Evolutionary conservation across 1,140 invertebrate genomes (phyloP).

Genomic region (Pseudachorutes palmiensis): DNA sequence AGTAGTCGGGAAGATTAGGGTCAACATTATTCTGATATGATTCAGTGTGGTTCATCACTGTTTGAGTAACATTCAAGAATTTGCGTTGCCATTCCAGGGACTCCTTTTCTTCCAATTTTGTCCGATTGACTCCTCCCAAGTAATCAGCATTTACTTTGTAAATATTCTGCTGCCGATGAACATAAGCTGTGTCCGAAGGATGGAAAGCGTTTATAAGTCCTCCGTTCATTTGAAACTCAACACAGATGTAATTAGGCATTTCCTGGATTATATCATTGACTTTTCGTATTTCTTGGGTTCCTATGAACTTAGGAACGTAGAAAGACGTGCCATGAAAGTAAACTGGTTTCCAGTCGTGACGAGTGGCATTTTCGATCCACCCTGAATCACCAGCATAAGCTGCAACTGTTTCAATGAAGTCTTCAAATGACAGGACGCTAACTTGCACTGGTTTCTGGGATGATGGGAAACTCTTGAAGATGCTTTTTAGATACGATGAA

Average conservation of each 20-base stretch:
- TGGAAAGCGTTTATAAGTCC: neutral
- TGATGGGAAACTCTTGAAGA: too few relatives aligned
- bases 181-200: constrained; percentile 5
- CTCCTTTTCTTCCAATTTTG: neutral
- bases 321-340: neutral
- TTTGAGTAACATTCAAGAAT: neutral
- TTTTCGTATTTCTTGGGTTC: neutral
- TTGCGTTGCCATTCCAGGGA: neutral
- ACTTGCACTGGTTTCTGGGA: neutral
- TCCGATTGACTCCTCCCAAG: neutral
- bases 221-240: neutral
- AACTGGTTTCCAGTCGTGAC: neutral
- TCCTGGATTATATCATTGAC: neutral
- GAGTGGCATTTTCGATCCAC: neutral
- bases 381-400: neutral
- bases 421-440: neutral
- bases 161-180: neutral
- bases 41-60: neutral
- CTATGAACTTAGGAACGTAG: neutral
- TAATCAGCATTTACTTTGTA: neutral
- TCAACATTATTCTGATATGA: constrained; percentile 11
- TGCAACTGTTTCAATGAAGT: neutral
- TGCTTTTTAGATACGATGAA: neutral
- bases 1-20: neutral
- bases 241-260: neutral